Evolutionary conservation across 2,113 vertebrate genomes (phyloP), one percentile per base, ranked within the genome.

Genomic region (Pseudorhombus dupliciocellatus): DNA sequence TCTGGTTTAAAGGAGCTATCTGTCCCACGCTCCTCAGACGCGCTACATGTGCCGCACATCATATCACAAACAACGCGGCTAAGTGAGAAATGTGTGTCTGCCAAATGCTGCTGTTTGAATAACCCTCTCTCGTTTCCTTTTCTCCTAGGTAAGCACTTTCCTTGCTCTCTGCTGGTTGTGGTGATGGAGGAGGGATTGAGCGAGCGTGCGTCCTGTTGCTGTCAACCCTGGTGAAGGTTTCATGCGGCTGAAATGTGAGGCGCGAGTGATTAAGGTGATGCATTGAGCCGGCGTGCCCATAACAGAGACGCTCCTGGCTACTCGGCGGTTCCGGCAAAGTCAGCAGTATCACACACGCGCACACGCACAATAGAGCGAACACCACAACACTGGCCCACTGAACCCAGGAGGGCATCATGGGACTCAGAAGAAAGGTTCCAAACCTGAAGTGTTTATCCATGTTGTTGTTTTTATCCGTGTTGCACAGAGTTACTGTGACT

Each of bases 61-160:
- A 2, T 26, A 21, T 34, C 24, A n/a, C 30, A 25, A 10, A 12
- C 12, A 40, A 26, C n/a, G 26, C 28, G 9, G 26, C 51, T 16
- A 22, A 72, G 30, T 37, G 53, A 64, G 58, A 56, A n/a, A 31
- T n/a, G 20, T 3, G 8, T 30, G 24, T 20, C 61, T 77, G 77
- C 66, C 28, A 30, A 37, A 15, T 48, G 57, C 42, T 75, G 56
- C 66, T 61, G 50, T 82, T 72, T 88, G 74, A 85, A 69, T 86
- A 84, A 84, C 52, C 60, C 65, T 25, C 62, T 53, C 60, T 68
- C 40, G 34, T 31, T 79, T 24, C 80, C 30, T 74, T 85, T 89
- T 73, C 84, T 84, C 75, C 34, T 89, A 94, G 92, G 93, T 93
- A 94, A 94, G 93, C 91, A 90, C 84, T 91, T 89, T 88, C 78